These are phyloP conservation scores for Acropora tenuis DNA, from an alignment of 64 coral and sea anemone genomes.

Conservation along the genomic window DNA sequence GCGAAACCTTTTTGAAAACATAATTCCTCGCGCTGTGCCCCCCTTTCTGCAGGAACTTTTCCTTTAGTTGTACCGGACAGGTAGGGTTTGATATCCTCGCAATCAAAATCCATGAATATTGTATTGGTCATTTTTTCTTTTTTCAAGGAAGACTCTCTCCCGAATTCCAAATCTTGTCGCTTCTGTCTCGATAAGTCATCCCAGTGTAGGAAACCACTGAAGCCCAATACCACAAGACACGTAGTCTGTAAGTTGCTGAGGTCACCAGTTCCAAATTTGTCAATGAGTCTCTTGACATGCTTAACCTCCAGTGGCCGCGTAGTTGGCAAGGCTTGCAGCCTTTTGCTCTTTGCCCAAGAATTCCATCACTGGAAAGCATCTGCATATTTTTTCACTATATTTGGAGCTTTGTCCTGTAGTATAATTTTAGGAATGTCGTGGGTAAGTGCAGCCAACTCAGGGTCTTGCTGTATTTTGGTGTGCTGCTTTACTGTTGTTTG, in stretches of 20 bases:
- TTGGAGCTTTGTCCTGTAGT: not conserved
- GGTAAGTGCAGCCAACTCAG: not conserved
- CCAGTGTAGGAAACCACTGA: not conserved
- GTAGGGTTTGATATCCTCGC: not conserved
- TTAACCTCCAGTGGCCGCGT: not conserved
- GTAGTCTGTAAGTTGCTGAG: not conserved
- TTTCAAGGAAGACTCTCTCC: not conserved
- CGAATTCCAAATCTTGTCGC: not conserved
- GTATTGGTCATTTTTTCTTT: not conserved
- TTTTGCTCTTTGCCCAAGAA: not conserved
- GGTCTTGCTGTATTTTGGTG: not conserved
- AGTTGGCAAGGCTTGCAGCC: not conserved
- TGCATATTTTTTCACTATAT: not conserved
- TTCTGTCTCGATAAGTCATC: not conserved
- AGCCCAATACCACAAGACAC: not conserved
- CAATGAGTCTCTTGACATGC: not conserved
- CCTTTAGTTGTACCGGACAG: not conserved
- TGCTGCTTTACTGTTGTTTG: not conserved
- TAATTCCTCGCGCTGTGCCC: not conserved
- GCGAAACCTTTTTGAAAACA: not conserved
- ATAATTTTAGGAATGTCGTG: not conserved
- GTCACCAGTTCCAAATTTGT: not conserved
- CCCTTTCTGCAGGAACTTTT: not conserved
- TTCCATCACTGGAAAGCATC: not conserved
- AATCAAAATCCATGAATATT: not conserved